Base-by-base conservation (phyloP, 2,888 invertebrate species). In the Psococerastis gibbosa region DNA sequence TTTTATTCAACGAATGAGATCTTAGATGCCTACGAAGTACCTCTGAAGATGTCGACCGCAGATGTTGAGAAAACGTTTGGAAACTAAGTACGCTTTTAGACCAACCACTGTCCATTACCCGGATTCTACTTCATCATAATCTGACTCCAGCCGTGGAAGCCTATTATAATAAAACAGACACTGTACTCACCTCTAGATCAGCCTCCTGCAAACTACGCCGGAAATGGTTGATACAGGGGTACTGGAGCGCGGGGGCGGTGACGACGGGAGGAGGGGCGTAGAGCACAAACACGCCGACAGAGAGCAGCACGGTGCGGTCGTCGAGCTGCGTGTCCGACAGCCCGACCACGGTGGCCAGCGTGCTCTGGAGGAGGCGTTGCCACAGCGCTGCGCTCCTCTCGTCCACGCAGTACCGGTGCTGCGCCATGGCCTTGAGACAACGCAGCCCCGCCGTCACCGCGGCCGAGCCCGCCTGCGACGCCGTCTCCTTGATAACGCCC, bases 211-310 rank as follows among this genome's bases (percentile, higher is more conserved):
- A 67, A 53, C 87, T 83, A 55, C 85, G 83, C 31, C 84, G 70
- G 63, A 91, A 91, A 57, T 91, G 81, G 65, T 91, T 87, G 54
- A 94, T 83, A 57, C 88, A 88, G 1, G 89, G 88, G 61, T 84
- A 87, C 59, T 87, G 82, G 43, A 94, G 64, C 53, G 84, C 80
- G 9, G 85, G 81, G 23, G 82, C 76, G 22, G 73, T 69, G 9
- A 81, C 74, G 9, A 83, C 78, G 52, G 77, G 71, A 1, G 79
- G 71, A 2, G 84, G 79, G 5, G 88, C 81, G 52, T 87, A 77
- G 33, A 85, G 71, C 48, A 94, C 73, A 53, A 95, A 82, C 6
- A 88, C 85, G 2, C 85, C 81, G 57, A 94, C 82, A 0, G 88
- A 82, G 48, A 87, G 68, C 61, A 97, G 75, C 62, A 92, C 79